Evolutionary conservation across 2,888 invertebrate genomes (phyloP), one percentile per base, ranked within the genome.

Genomic region (Luperina testacea): DNA sequence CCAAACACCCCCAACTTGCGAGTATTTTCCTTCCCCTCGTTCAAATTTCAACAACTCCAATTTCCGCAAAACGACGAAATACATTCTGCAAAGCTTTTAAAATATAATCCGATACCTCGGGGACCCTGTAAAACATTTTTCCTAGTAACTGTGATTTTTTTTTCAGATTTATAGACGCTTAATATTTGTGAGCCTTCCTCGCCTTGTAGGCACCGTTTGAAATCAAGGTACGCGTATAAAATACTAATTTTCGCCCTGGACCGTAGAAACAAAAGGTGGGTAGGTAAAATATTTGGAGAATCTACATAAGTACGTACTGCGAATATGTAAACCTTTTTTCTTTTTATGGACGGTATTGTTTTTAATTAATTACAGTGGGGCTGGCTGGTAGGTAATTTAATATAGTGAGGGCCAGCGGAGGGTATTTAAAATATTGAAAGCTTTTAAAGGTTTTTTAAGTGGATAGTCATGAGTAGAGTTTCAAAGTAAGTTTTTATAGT

Each of bases 161-260:
- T 84, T 72, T 63, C n/a, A 65, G 78, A 87, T 84, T 86, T 88
- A 78, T 84, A 71, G 80, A 72, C 72, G 65, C 69, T 87, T 87
- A 82, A 88, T 90, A 89, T 90, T 89, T 87, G 82, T 75, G 57
- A 57, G 76, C 57, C 63, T 75, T 20, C 65, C 59, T 86, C 74
- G 80, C 82, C 86, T 77, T 78, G 81, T 82, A 80, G 86, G 83
- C 87, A 77, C 80, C 79, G 38, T 75, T 76, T 81, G 74, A 86
- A 91, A 91, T 91, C 90, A 90, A 92, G 90, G 88, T 88, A 86
- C 87, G 88, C 86, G 74, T 72, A 86, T 93, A 87, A 93, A 94
- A 93, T 93, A 94, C 94, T 93, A 92, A 93, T 89, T 86, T 85
- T 75, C 32, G 70, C 72, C 86, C 72, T 15, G 76, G 88, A 91